Evolutionary conservation across 2,113 vertebrate genomes (phyloP), one percentile per base, ranked within the genome.

Genomic region (Euleptes europaea): DNA sequence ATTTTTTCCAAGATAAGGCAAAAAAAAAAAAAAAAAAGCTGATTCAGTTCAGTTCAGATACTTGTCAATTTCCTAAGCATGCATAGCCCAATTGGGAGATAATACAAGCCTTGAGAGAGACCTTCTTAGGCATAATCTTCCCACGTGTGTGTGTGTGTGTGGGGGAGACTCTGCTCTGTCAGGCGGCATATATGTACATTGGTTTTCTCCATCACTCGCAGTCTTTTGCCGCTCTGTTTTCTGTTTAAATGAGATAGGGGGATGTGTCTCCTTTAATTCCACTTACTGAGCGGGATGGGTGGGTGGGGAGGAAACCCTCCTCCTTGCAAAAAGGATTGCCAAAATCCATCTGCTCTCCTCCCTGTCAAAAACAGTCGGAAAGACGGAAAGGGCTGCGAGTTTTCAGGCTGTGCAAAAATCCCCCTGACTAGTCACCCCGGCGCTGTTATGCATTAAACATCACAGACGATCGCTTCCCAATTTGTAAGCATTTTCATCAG

Each of bases 21-120:
- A 70, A 70, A n/a, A n/a, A n/a, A n/a, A n/a, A n/a, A n/a, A n/a
- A n/a, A n/a, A n/a, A n/a, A 57, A 13, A 1, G 80, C 79, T 90
- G 80, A 90, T 92, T 90, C 91, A 89, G 89, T 86, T 28, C 60
- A 78, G 86, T 79, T 91, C 88, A 90, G 73, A 92, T 79, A 80
- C 77, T 89, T 90, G 88, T 76, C 90, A 90, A 80, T 79, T 80
- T 60, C 78, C 57, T 83, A 33, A 77, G 69, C 86, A 82, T 33
- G 83, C 28, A 0, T 66, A 49, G 72, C 89, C 79, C 84, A 85
- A 89, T 83, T 92, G 90, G 83, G 60, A 92, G 66, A 87, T 31
- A 85, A 86, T 28, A 87, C 40, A 82, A 87, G 31, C 60, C 71
- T 83, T 70, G 72, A 60, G 85, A 60, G 83, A 90, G 42, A 57